These are phyloP conservation scores for Ailurus styani DNA, from an alignment of 2,113 vertebrate species.

Conservation along the genomic window DNA sequence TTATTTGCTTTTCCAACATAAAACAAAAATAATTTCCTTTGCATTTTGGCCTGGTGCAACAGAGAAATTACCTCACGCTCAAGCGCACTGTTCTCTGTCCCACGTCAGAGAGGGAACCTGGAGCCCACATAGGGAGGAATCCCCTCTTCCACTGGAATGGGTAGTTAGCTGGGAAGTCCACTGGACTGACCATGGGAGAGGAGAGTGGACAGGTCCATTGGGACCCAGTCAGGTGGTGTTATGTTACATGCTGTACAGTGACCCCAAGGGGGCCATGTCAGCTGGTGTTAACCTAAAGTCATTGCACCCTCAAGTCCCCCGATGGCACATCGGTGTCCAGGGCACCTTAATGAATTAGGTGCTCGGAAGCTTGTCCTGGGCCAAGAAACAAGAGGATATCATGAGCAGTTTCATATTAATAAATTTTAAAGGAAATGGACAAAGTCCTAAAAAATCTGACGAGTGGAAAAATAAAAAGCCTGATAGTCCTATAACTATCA, in stretches of 20 bases:
- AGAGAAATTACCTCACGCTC: neutral
- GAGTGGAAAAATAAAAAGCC: neutral
- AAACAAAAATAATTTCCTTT: neutral
- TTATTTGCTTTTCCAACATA: neutral
- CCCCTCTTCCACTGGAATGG: rapidly evolving
- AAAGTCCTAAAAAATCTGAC: neutral
- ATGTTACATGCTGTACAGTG: too few relatives aligned
- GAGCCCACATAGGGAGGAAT: too few relatives aligned
- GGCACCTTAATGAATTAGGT: neutral
- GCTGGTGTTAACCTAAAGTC: neutral
- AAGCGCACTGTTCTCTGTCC: neutral
- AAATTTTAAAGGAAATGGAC: neutral
- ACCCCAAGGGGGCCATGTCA: neutral
- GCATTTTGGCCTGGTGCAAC: too few relatives aligned
- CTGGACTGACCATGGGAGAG: neutral
- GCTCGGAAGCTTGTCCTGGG: neutral
- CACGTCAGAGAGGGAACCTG: neutral
- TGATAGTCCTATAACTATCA: neutral
- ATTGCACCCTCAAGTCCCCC: neutral
- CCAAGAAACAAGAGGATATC: neutral
- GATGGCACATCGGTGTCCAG: neutral
- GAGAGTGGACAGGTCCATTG: too few relatives aligned
- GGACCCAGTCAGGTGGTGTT: neutral
- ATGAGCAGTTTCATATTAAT: neutral
- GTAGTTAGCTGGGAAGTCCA: neutral